A percentile compares a stretch with the other conserved stretches of the same genome.
Conservation (phyloP, 2,113 vertebrate species). For the Anser brachyrhynchus region DNA sequence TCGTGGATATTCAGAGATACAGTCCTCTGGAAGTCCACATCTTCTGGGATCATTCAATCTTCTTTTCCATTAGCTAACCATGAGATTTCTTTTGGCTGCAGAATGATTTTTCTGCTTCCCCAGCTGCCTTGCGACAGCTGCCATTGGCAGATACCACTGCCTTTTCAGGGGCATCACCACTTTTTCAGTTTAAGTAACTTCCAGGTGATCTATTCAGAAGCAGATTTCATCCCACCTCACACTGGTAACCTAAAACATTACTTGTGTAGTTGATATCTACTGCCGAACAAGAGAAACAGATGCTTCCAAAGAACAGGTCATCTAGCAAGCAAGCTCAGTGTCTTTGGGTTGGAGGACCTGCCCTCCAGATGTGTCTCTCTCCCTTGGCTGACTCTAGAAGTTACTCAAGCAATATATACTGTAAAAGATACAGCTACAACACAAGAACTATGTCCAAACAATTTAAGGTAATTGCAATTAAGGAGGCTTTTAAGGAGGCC, state of each 20-base stretch:
- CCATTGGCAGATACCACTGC: neutral
- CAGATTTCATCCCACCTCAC: neutral
- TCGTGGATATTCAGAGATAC: neutral
- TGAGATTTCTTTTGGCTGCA: neutral
- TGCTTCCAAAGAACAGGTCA: neutral
- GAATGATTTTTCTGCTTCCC: neutral
- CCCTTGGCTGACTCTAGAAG: neutral
- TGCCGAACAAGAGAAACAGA: neutral
- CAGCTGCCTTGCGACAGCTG: neutral
- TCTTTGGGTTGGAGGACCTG: neutral
- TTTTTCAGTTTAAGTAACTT: neutral
- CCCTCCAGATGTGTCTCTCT: rapidly evolving
- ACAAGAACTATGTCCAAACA: neutral
- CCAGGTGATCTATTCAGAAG: neutral
- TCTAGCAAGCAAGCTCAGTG: neutral
- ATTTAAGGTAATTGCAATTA: neutral
- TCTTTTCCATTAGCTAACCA: neutral
- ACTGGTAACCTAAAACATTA: neutral
- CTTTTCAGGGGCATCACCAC: neutral
- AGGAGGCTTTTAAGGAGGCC: neutral
- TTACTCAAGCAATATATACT: neutral
- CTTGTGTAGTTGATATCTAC: neutral
- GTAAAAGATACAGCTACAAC: neutral
- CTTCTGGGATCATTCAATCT: neutral
- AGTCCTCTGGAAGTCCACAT: neutral